A percentile compares a stretch with the other conserved stretches of the same genome.
Evolutionary conservation across 1,140 invertebrate species (phyloP).

Genomic region (Holotrichia oblita): DNA sequence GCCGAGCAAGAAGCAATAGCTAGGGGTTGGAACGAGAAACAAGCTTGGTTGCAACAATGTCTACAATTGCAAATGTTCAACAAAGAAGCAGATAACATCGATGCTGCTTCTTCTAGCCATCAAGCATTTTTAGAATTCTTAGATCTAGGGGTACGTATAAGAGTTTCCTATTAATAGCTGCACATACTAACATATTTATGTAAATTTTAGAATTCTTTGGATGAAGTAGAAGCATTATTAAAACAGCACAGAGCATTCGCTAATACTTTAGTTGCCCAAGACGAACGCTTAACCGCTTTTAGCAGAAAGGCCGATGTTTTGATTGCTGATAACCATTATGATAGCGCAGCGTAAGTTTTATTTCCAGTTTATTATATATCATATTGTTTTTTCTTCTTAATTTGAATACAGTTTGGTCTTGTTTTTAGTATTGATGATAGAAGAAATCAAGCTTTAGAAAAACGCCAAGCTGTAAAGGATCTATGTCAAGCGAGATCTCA

Average conservation of each 20-base stretch:
- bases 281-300: conserved; percentile 89
- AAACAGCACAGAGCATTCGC: conserved; percentile 96
- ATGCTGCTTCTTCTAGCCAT: conserved; percentile 93
- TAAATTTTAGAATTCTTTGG: conserved; percentile 75
- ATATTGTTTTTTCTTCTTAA: neutral
- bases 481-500: conserved; percentile 76
- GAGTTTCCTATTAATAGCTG: no score
- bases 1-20: conserved; percentile 81
- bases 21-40: conserved; percentile 84
- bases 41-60: conserved; percentile 84
- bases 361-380: neutral
- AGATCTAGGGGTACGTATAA: conserved; percentile 80
- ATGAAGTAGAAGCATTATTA: conserved; percentile 92
- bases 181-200: conserved; percentile 43
- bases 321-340: conserved; percentile 86
- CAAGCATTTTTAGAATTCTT: conserved; percentile 92
- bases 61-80: conserved; percentile 92
- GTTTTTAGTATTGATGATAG: conserved; percentile 75
- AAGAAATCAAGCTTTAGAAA: conserved; percentile 77
- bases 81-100: conserved; percentile 96
- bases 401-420: conserved; percentile 3
- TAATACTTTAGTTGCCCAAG: conserved; percentile 91
- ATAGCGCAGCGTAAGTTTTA: conserved; percentile 77
- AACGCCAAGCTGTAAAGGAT: conserved; percentile 78
- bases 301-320: conserved; percentile 87